Base-by-base conservation (phyloP, 2,888 invertebrate species). In the Callyntrura guangdongensis region DNA sequence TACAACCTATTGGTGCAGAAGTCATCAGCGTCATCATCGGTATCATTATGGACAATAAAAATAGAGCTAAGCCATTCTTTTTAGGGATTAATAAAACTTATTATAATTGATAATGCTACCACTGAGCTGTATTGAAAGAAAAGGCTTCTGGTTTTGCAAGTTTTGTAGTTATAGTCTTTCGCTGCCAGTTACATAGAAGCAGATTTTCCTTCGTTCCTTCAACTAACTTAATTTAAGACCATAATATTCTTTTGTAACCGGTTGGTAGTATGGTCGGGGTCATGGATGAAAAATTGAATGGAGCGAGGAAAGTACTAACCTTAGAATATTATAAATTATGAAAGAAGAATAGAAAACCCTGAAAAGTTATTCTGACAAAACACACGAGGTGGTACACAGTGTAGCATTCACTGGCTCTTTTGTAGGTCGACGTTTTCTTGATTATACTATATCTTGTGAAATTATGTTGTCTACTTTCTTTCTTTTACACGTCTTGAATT, bases 351-450 rank as follows among this genome's bases (percentile, higher is more conserved):
- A 36, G 36, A 36, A 36, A 36, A 36, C 6, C 36, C 36, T 36
- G 36, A 36, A 36, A 36, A 36, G 36, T 36, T 36, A 36, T 36
- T 36, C 36, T 36, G 36, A 36, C 36, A 36, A 36, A 36, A 36
- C 36, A 36, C 36, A 36, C 36, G 36, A 36, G 36, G 36, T 36
- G 36, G 36, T 36, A 36, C 36, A 36, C 36, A 67, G 27, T 67
- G 67, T 27, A 27, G 2, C n/a, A 0, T 25, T 22, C 11, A 64
- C 64, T 25, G 25, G 25, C 25, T 9, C 67, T 67, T 67, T 67
- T 67, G 67, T 67, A 27, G 9, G 67, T 67, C 67, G 67, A 67
- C 67, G 5, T 45, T 45, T 17, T 72, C 36, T 72, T 45, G 69
- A 67, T 67, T 45, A 45, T 17, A n/a, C n/a, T n/a, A 8, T 61